Conservation (phyloP, 2,113 vertebrate species). For the Sebastes fasciatus region DNA sequence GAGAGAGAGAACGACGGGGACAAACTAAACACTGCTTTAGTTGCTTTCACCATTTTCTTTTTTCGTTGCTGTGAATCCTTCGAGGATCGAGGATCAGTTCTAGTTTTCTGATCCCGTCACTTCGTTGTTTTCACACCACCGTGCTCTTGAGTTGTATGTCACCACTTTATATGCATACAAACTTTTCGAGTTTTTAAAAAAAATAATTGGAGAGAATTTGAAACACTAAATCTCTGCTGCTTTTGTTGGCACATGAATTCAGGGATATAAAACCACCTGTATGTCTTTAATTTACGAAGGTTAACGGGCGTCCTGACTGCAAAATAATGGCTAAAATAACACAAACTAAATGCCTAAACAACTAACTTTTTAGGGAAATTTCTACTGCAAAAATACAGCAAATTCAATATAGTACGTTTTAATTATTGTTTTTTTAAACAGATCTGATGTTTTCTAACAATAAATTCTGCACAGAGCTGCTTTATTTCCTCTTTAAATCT, state of each 20-base stretch:
- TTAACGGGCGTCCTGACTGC: neutral
- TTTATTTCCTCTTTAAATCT: neutral
- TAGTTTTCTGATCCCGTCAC: conserved; percentile 11
- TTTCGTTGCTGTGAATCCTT: neutral
- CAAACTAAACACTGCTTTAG: conserved; percentile 20
- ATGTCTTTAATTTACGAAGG: conserved; percentile 5
- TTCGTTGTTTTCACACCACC: conserved; percentile 26
- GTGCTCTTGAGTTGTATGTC: conserved; percentile 44
- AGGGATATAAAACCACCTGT: conserved; percentile 61
- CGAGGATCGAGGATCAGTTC: neutral
- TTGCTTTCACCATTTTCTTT: conserved; percentile 38
- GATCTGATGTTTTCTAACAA: neutral
- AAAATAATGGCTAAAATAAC: too few relatives aligned
- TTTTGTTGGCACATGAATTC: conserved; percentile 65
- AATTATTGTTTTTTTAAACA: neutral
- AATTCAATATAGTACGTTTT: neutral
- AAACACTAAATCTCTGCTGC: conserved; percentile 67
- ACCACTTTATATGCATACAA: conserved; percentile 11
- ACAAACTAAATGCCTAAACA: neutral
- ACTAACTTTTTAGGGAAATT: neutral
- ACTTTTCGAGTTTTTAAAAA: neutral
- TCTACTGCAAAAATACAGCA: neutral
- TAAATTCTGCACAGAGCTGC: neutral
- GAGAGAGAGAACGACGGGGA: neutral
- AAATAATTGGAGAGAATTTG: conserved; percentile 5